Conservation (phyloP, 2,113 vertebrate species). For the Vidua macroura region DNA sequence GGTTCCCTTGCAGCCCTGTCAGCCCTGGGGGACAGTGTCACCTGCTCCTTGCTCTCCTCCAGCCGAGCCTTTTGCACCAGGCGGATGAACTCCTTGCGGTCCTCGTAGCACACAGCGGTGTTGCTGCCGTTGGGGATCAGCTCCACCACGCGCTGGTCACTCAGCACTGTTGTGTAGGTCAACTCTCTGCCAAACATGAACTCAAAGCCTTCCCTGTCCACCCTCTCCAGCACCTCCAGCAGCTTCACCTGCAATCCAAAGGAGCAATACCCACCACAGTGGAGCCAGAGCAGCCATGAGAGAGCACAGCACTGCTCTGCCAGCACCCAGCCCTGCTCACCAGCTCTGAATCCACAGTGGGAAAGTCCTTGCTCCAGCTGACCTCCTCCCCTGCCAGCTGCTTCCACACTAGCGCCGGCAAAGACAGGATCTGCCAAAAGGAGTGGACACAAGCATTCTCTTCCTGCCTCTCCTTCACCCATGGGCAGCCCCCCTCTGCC, state of each 20-base stretch:
- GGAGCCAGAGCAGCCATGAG: neutral
- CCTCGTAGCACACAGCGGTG: constrained; percentile 83
- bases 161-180: constrained; percentile 87
- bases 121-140: constrained; percentile 85
- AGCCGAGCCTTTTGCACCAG: constrained; percentile 90
- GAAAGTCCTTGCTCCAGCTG: constrained; percentile 93
- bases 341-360: constrained; percentile 87
- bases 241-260: constrained; percentile 84
- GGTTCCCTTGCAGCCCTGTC: neutral
- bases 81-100: constrained; percentile 86
- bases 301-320: neutral
- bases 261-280: rapidly evolving
- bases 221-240: constrained; percentile 88
- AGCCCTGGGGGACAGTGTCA: constrained; percentile 1
- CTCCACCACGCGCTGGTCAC: constrained; percentile 87
- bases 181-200: constrained; percentile 91
- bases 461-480: rapidly evolving
- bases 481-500: neutral
- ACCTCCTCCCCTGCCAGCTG: constrained; percentile 90
- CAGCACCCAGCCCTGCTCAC: constrained; percentile 45
- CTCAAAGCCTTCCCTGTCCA: constrained; percentile 91
- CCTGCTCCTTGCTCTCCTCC: constrained; percentile 93
- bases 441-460: rapidly evolving
- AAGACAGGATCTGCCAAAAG: constrained; percentile 81
- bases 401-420: constrained; percentile 94